Percentiles rank a stretch among this genome's conserved stretches.
phyloP scores from a whole-genome alignment of 2,113 vertebrate species.

The Edolisoma coerulescens region DNA sequence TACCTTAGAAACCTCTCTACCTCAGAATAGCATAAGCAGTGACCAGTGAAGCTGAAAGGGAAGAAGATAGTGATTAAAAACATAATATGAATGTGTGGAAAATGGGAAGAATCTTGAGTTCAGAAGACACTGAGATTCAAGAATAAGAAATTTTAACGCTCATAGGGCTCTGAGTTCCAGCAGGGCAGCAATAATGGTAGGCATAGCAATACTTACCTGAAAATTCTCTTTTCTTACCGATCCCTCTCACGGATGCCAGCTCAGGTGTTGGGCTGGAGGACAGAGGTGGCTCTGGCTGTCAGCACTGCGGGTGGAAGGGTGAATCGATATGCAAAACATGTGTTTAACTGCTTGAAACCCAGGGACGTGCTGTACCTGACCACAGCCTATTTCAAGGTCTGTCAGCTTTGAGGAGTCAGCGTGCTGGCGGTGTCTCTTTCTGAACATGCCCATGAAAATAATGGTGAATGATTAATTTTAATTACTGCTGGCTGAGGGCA shows the following conservation, averaged over 20 bases:
- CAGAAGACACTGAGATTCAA: background rate
- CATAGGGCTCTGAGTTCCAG: background rate
- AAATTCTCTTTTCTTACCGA: background rate
- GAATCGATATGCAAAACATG: conserved; percentile 31
- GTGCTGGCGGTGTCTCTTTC: background rate
- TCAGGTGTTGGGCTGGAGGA: background rate
- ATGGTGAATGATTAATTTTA: conserved; percentile 62
- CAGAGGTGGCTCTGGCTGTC: background rate
- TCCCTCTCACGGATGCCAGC: background rate
- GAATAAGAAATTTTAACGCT: background rate
- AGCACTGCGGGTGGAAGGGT: rapidly evolving
- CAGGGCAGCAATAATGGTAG: background rate
- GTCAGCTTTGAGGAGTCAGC: conserved; percentile 31
- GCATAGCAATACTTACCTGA: background rate
- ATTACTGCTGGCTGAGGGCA: conserved; percentile 33
- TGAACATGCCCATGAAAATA: conserved; percentile 41
- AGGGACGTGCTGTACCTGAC: background rate
- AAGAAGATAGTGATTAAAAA: conserved; percentile 9
- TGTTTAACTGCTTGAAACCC: conserved; percentile 48
- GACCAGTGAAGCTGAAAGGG: conserved; percentile 1
- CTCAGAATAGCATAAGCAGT: background rate
- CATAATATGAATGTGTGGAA: background rate
- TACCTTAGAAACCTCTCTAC: background rate
- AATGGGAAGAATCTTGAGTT: background rate
- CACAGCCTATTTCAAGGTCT: conserved; percentile 63